Percentiles rank a stretch among this genome's conserved stretches.
These are phyloP conservation scores for Melanotaenia boesemani DNA, from an alignment of 2,797 vertebrate genomes.

Conservation along the genomic window DNA sequence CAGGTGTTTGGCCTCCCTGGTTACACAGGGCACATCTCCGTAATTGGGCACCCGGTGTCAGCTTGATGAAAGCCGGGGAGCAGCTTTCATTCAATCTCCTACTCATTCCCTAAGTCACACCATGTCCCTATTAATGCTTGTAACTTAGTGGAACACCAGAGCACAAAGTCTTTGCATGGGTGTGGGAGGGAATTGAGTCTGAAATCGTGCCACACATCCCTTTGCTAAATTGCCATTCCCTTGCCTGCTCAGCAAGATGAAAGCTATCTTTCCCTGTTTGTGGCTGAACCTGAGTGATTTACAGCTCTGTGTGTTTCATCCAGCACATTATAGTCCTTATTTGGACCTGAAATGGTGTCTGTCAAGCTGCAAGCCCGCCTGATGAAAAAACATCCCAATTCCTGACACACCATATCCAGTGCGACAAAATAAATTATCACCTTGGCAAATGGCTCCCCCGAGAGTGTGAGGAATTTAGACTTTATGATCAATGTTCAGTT, in stretches of 20 bases:
- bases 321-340: slow-evolving; percentile 56
- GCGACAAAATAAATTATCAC: slow-evolving; percentile 81
- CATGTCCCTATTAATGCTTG: slow-evolving; percentile 33
- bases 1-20: slow-evolving; percentile 70
- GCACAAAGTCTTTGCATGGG: slow-evolving; percentile 33
- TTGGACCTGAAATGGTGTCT: slow-evolving; percentile 57
- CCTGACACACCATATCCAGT: slow-evolving; percentile 60
- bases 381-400: slow-evolving; percentile 57
- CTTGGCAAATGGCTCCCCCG: slow-evolving; percentile 78
- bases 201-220: slow-evolving; percentile 51
- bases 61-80: slow-evolving; percentile 72
- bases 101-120: slow-evolving; percentile 38
- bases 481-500: slow-evolving; percentile 77
- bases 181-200: slow-evolving; percentile 44
- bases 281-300: slow-evolving; percentile 45
- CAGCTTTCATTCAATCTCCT: slow-evolving; percentile 56
- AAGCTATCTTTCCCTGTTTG: slow-evolving; percentile 47
- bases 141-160: slow-evolving; percentile 49
- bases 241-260: slow-evolving; percentile 49
- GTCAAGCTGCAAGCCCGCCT: slow-evolving; percentile 40
- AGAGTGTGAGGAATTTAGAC: slow-evolving; percentile 64
- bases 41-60: slow-evolving; percentile 78
- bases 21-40: slow-evolving; percentile 57
- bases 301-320: slow-evolving; percentile 48
- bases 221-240: slow-evolving; percentile 52